Evolutionary conservation across 2,797 vertebrate genomes (phyloP).

Genomic region (Anas acuta): DNA sequence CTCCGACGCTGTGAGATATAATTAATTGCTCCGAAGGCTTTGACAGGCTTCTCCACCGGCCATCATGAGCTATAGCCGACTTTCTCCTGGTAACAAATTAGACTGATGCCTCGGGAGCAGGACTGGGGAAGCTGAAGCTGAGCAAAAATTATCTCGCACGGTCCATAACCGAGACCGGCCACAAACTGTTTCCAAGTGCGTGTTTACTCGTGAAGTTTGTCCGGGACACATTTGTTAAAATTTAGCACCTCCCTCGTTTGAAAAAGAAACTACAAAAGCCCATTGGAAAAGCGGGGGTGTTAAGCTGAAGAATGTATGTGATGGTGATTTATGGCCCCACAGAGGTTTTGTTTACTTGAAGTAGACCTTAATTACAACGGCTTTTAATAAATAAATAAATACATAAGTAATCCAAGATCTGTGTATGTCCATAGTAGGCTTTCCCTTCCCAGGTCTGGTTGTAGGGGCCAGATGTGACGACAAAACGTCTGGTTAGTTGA

Average conservation of each 20-base stretch:
- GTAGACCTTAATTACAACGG: constrained; percentile 59
- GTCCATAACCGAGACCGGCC: neutral
- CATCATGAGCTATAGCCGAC: constrained; percentile 68
- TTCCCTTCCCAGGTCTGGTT: neutral
- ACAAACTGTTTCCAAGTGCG: neutral
- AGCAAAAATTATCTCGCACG: neutral
- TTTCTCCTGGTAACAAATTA: constrained; percentile 56
- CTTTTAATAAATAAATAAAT: neutral
- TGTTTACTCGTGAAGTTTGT: neutral
- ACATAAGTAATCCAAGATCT: neutral
- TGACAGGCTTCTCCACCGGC: constrained; percentile 78
- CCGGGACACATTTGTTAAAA: constrained; percentile 42
- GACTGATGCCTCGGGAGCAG: constrained; percentile 59
- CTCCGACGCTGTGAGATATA: neutral
- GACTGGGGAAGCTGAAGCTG: neutral
- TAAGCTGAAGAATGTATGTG: constrained; percentile 81
- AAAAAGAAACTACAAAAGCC: constrained; percentile 79
- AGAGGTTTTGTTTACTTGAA: constrained; percentile 84
- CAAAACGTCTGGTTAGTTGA: neutral
- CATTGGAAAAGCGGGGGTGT: constrained; percentile 74
- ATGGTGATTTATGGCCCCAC: constrained; percentile 88
- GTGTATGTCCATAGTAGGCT: neutral
- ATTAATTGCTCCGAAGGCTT: constrained; percentile 67
- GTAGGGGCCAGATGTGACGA: constrained; percentile 26
- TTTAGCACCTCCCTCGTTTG: constrained; percentile 77